Evolutionary conservation across 2,113 vertebrate genomes (phyloP).

Genomic region (Lates calcarifer): DNA sequence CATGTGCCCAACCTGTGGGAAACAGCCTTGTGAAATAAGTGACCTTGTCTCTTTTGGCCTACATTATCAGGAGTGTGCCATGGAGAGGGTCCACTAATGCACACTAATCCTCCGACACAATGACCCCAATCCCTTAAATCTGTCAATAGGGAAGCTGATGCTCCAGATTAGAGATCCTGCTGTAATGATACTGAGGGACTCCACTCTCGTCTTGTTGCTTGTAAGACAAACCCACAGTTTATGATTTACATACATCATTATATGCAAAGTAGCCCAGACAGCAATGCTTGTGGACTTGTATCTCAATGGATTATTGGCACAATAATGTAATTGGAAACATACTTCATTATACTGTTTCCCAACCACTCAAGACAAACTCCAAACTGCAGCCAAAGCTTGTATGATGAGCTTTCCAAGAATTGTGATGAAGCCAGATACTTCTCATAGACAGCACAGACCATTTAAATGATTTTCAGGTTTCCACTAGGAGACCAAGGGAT

Average conservation of each 20-base stretch:
- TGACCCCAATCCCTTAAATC: slow-evolving; percentile 86
- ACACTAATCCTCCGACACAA: slow-evolving; percentile 84
- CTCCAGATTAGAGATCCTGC: slow-evolving; percentile 78
- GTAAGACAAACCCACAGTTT: slow-evolving; percentile 31
- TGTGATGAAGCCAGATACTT: not conserved
- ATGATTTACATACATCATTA: slow-evolving; percentile 29
- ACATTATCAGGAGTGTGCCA: slow-evolving; percentile 68
- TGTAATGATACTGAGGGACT: slow-evolving; percentile 72
- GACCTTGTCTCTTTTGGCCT: slow-evolving; percentile 73
- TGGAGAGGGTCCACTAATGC: slow-evolving; percentile 79
- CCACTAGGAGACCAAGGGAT: not conserved
- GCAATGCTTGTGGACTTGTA: not conserved
- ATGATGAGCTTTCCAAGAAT: not conserved
- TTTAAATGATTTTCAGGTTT: slow-evolving; percentile 21
- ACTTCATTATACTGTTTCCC: slow-evolving; percentile 1
- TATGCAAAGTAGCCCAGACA: slow-evolving; percentile 17
- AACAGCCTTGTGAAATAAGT: slow-evolving; percentile 50
- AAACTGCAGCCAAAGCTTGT: not conserved
- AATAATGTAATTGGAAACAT: slow-evolving; percentile 19
- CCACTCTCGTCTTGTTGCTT: slow-evolving; percentile 47
- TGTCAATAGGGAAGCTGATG: slow-evolving; percentile 83
- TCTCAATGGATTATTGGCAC: not conserved
- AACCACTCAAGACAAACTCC: not conserved
- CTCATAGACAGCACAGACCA: not conserved
- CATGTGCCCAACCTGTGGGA: slow-evolving; percentile 28